A percentile compares a stretch with the other conserved stretches of the same genome.
phyloP scores from a whole-genome alignment of 2,888 invertebrate genomes.

The Apamea monoglypha region DNA sequence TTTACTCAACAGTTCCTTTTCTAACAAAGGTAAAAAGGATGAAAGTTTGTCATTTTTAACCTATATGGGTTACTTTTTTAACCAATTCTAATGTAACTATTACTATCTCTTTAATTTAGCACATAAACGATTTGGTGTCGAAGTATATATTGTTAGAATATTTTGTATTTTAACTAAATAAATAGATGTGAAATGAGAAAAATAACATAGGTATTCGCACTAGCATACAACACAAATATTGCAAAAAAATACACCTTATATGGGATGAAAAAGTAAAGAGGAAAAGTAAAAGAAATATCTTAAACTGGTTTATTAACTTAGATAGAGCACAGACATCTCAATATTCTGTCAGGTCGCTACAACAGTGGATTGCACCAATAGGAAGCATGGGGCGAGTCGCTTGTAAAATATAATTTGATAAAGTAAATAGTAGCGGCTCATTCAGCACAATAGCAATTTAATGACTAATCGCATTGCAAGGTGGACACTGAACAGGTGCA shows the following conservation, averaged over 20 bases:
- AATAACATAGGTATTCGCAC: neutral
- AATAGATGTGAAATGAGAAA: neutral
- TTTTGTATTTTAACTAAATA: neutral
- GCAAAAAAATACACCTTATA: neutral
- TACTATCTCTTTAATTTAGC: neutral
- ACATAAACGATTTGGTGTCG: neutral
- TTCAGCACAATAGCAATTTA: constrained; percentile 23
- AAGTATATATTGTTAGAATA: neutral
- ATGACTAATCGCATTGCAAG: constrained; percentile 43
- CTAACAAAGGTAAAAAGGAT: neutral
- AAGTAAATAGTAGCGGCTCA: neutral
- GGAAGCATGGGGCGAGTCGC: neutral
- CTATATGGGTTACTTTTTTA: neutral
- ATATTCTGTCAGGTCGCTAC: neutral
- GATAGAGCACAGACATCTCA: neutral
- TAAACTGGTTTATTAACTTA: neutral
- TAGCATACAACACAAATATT: neutral
- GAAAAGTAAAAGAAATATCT: neutral
- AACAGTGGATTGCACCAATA: neutral
- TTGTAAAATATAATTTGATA: neutral
- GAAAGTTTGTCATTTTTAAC: neutral
- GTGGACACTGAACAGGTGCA: constrained; percentile 32
- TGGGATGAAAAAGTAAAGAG: too few species aligned
- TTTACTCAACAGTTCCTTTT: neutral
- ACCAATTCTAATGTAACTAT: neutral